Evolutionary conservation across 2,797 vertebrate genomes (phyloP), one percentile per base, ranked within the genome.

Genomic region (Pterois miles): DNA sequence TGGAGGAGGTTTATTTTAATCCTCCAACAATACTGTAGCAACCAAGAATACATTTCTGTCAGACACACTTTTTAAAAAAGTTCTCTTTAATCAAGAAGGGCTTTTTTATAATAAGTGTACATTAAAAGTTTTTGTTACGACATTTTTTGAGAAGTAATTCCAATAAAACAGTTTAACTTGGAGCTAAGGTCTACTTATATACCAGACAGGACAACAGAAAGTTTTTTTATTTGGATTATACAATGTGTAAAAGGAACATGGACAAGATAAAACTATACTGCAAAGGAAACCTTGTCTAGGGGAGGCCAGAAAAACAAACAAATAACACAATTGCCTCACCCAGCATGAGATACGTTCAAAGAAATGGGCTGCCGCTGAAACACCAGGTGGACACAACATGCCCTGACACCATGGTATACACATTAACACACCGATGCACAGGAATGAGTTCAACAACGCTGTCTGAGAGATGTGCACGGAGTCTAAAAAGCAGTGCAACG

Each of bases 351-450:
- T 10, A 20, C 4, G 5, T 57, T 80, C 27, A 78, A 33, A 67
- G 23, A 58, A n/a, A 33, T 56, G 13, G 2, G 8, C 34, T 54
- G 31, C 78, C 65, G 62, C 54, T 65, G 27, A 27, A 54, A 46
- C 40, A 71, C 71, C 70, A 10, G 65, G 20, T 65, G 77, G 78
- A 74, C 83, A 82, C 63, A 77, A 79, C 36, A 74, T 10, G 68
- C 57, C 58, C 56, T 31, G 13, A 58, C 60, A 71, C 16, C 34
- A 18, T 48, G 18, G 5, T 36, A 29, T n/a, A 23, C 18, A 54
- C 50, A 53, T 4, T 59, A 4, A 60, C 34, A 48, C 40, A 65
- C 53, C 14, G 27, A 57, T 16, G 67, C 9, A 70, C 70, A 86
- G 34, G 75, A 58, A 68, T 23, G 74, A 50, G 34, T 58, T 50